Evolutionary conservation across 2,113 vertebrate genomes (phyloP).

Genomic region (Pleuronectes platessa): DNA sequence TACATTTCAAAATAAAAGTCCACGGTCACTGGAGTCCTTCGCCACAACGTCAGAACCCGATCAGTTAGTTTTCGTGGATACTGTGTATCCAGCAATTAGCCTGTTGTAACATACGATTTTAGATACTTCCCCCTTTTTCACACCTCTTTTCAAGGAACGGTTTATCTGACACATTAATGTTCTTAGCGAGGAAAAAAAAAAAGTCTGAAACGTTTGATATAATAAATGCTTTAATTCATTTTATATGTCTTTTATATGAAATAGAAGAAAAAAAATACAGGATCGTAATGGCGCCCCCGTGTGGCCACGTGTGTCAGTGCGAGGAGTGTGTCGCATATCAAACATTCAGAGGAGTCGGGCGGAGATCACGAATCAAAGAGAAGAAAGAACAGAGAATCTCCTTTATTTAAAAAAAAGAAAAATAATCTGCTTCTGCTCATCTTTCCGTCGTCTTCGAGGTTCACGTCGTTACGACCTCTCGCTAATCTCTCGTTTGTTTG

Average conservation of each 20-base stretch:
- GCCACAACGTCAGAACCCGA: conserved; percentile 79
- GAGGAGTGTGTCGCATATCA: background rate
- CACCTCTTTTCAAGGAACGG: conserved; percentile 86
- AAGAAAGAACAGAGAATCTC: background rate
- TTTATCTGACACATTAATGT: conserved; percentile 74
- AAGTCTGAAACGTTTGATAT: conserved; percentile 89
- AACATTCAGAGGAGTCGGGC: background rate
- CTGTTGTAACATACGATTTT: conserved; percentile 87
- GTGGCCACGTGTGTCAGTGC: background rate
- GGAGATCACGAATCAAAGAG: background rate
- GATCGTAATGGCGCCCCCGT: conserved; percentile 74
- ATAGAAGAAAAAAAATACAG: conserved; percentile 69
- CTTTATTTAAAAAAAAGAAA: background rate
- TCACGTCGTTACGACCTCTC: no score
- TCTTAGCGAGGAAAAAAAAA: conserved; percentile 53
- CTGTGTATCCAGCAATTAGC: conserved; percentile 92
- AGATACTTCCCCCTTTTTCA: conserved; percentile 83
- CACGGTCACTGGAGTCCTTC: conserved; percentile 32
- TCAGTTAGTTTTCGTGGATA: conserved; percentile 90
- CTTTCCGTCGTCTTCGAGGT: background rate
- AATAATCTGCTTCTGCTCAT: background rate
- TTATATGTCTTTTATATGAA: conserved; percentile 95
- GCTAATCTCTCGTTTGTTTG: conserved; percentile 9
- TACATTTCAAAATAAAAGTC: conserved; percentile 18
- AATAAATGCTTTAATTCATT: conserved; percentile 88